A percentile compares a stretch with the other conserved stretches of the same genome.
Evolutionary conservation across 2,888 invertebrate species (phyloP).

Genomic region (Eilema depressum): DNA sequence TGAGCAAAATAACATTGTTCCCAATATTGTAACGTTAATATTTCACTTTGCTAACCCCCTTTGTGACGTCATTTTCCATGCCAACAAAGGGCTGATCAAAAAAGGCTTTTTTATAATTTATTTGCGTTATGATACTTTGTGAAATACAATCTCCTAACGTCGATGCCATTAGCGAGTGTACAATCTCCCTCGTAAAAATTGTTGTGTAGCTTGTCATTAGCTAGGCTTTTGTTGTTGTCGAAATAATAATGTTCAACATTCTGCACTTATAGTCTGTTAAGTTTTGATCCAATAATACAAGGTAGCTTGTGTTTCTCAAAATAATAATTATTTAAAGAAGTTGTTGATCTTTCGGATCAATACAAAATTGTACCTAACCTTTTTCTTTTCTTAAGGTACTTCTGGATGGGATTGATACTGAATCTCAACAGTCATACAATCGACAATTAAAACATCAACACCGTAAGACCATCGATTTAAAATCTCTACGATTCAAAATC

Average conservation of each 20-base stretch:
- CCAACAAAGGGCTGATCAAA: conserved; percentile 21
- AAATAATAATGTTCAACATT: background rate
- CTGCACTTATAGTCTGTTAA: background rate
- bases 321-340: too few relatives aligned
- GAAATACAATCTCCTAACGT: conserved; percentile 33
- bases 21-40: conserved; percentile 1
- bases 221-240: background rate
- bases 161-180: conserved; percentile 25
- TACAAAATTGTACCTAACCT: too few relatives aligned
- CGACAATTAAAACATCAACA: too few relatives aligned
- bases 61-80: conserved; percentile 10
- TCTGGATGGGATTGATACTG: too few relatives aligned
- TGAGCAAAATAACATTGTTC: background rate
- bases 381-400: too few relatives aligned
- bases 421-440: too few relatives aligned
- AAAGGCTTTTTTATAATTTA: conserved; percentile 25
- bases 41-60: background rate
- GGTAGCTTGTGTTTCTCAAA: background rate
- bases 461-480: too few relatives aligned
- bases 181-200: conserved; percentile 15
- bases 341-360: too few relatives aligned
- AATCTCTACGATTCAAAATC: too few relatives aligned
- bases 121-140: conserved; percentile 24
- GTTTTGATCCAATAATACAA: background rate
- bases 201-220: conserved; percentile 13